Percentiles rank a stretch among this genome's conserved stretches.
Evolutionary conservation across 2,113 vertebrate genomes (phyloP).

Genomic region (Pungitius pungitius): DNA sequence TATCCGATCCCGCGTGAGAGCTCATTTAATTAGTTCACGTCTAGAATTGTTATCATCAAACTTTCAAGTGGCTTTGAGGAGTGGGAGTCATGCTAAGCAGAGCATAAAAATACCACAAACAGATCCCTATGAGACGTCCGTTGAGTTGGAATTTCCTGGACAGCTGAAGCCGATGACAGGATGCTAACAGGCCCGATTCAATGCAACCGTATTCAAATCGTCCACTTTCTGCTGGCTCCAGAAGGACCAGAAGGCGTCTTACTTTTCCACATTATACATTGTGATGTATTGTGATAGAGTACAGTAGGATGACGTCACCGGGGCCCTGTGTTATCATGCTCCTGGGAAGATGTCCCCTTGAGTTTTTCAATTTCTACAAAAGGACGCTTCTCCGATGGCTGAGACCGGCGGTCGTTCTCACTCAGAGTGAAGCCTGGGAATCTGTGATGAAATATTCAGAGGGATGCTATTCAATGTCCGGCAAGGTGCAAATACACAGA

Average conservation of each 20-base stretch:
- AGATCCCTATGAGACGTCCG: constrained; percentile 17
- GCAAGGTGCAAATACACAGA: background rate
- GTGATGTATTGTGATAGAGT: background rate
- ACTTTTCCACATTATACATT: background rate
- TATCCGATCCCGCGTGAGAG: background rate
- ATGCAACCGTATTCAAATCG: background rate
- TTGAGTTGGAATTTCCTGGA: constrained; percentile 40
- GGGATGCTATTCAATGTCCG: constrained; percentile 10
- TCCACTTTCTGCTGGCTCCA: too few relatives aligned
- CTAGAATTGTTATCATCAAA: background rate
- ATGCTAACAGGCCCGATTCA: background rate
- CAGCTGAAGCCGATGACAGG: constrained; percentile 36
- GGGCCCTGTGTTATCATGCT: constrained; percentile 27
- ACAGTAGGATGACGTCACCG: constrained; percentile 48
- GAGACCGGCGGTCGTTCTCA: constrained; percentile 22
- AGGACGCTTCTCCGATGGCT: constrained; percentile 8
- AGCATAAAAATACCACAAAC: constrained; percentile 27
- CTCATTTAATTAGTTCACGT: constrained; percentile 11
- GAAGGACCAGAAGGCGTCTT: background rate
- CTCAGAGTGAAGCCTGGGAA: constrained; percentile 21
- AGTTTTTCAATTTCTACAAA: constrained; percentile 35
- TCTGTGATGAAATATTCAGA: constrained; percentile 19
- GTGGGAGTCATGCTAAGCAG: background rate
- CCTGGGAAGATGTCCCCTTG: constrained; percentile 2
- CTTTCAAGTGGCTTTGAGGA: background rate